phyloP scores from a whole-genome alignment of 2,797 vertebrate species.

The Hoplostethus mediterraneus region DNA sequence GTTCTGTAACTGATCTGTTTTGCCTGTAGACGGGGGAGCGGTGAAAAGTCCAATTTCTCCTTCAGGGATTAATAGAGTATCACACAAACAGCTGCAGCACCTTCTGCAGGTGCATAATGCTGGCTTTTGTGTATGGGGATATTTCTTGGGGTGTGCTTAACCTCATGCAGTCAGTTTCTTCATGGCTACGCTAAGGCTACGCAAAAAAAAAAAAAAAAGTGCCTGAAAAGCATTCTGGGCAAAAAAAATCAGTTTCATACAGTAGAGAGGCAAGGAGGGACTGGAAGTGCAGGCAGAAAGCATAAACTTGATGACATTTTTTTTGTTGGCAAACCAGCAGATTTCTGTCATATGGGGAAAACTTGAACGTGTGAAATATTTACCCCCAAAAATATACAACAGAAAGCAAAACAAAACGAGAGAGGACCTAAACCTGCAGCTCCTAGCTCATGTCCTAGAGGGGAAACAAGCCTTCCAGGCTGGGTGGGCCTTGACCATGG shows the following conservation, averaged over 20 bases:
- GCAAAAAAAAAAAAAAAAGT: too few relatives aligned
- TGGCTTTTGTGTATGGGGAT: not conserved
- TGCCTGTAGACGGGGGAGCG: constrained; percentile 13
- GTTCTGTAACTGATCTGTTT: too few relatives aligned
- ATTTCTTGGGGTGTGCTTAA: not conserved
- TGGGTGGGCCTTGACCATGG: constrained; percentile 49
- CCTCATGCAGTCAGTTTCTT: too few relatives aligned
- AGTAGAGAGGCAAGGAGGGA: not conserved
- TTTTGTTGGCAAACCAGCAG: not conserved
- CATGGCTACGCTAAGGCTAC: too few relatives aligned
- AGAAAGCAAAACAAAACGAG: not conserved
- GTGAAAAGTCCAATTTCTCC: constrained; percentile 28
- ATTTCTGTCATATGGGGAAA: constrained; percentile 28
- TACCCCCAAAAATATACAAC: not conserved
- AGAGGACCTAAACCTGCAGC: not conserved
- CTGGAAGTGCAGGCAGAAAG: constrained; percentile 4
- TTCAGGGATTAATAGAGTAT: constrained; percentile 22
- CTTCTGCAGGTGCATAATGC: not conserved
- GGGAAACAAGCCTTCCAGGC: constrained; percentile 42
- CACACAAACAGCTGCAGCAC: constrained; percentile 3
- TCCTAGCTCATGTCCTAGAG: constrained; percentile 5
- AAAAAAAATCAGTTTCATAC: not conserved
- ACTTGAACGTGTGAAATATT: not conserved
- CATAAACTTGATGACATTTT: not conserved
- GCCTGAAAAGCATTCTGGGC: not conserved